Base-by-base conservation (phyloP, 1,140 invertebrate species). In the Scaptomyza montana region DNA sequence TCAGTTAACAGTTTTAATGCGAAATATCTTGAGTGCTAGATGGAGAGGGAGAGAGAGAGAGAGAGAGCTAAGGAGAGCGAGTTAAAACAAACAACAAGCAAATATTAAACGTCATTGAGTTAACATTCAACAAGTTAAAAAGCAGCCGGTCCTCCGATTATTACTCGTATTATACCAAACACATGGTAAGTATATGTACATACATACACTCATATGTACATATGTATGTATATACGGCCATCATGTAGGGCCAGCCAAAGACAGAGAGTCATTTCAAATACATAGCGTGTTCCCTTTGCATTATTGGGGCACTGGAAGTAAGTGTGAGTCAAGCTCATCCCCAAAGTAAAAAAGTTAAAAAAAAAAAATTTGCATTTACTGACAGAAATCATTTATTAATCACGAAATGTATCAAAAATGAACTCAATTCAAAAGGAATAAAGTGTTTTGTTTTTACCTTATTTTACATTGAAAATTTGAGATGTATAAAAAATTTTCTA, bases 1-100 rank as follows among this genome's bases (percentile, higher is more conserved):
- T 76, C 74, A 75, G 43, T 55, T 74, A 60, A 74, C 71, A 68
- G 39, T 57, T 45, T 62, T 47, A 41, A 33, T 70, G 45, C 43
- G 47, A 73, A 77, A 77, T 67, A 57, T 28, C 57, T 53, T 55
- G 53, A 56, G 19, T 30, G 33, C 13, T 45, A 41, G 45, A 33
- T 19, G 13, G 36, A 5, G n/a, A 10, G 3, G 6, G 1, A 3
- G 6, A 10, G 7, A 3, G 10, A 2, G 36, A 1, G 10, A n/a
- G 33, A 2, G 36, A 9, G 39, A 9, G 1, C 7, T 0, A 16
- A 16, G 10, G 49, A 5, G 43, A 16, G 25, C 12, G 39, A 43
- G 39, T n/a, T 51, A 55, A 39, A 19, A 12, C 39, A 54, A 39
- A 25, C 7, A 47, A 43, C 53, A 8, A 33, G 12, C 53, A 46